Base-by-base conservation (phyloP, 2,797 vertebrate species). In the Sebastes wilsoni region DNA sequence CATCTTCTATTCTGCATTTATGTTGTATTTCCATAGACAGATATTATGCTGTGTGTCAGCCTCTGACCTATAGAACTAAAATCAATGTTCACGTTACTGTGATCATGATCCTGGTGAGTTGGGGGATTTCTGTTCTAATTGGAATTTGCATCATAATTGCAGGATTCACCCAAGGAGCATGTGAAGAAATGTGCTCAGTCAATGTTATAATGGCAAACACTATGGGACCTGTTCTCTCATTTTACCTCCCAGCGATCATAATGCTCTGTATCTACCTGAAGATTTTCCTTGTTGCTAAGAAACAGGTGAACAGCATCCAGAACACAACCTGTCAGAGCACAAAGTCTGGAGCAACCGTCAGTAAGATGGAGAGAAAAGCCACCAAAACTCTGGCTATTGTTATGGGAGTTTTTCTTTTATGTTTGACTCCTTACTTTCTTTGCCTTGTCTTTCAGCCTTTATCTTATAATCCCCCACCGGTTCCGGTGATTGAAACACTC, bases 261-360 rank as follows among this genome's bases (percentile, higher is more conserved):
- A 97, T 98, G 95, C n/a, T 97, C 3, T 94, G 81, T 38, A 70
- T 97, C 74, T 98, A 98, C 25, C 85, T 90, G 2, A 97, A 96
- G 87, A 97, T 98, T 89, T 97, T 97, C 9, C 77, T 92, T 11
- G 90, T 97, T 68, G 97, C 97, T 5, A 95, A 92, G 74, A 95
- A 72, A 52, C 97, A 98, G 65, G 93, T 92, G 25, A 94, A 81
- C 83, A 95, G 92, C 66, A 97, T 97, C 22, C 92, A 93, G 30
- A 46, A 84, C 7, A 36, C 42, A n/a, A 66, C 23, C 2, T 22
- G 66, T 52, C 38, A 62, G 32, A 36, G 49, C 25, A 52, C 61
- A 27, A 84, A 88, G 28, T 56, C 81, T 68, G 67, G 85, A 84
- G 6, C 86, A 64, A 30, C 87, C 83, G 7, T 87, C 49, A 93